Conservation (phyloP, 2,888 invertebrate species). For the Aspidiotus rigidus region DNA sequence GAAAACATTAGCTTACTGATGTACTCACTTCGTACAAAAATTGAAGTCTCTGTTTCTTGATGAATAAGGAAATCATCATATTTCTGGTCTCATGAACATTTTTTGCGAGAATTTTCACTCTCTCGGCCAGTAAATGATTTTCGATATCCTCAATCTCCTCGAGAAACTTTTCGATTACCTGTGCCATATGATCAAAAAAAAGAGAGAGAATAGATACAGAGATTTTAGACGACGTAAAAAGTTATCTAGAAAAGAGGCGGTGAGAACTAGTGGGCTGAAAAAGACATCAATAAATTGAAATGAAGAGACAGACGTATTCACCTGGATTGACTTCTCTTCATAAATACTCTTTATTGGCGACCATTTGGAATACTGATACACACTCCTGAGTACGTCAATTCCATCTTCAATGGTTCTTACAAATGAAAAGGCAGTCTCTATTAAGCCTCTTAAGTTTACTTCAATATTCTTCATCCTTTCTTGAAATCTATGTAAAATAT, state of each 20-base stretch:
- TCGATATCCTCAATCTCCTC: constrained; percentile 13
- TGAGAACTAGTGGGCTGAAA: too few relatives aligned
- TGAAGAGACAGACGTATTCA: background rate
- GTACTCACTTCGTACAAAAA: constrained; percentile 10
- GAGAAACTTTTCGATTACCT: constrained; percentile 12
- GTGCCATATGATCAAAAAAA: background rate
- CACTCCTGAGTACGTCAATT: constrained; percentile 7
- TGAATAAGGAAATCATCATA: constrained; percentile 1
- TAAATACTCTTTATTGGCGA: constrained; percentile 2
- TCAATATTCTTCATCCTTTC: constrained; percentile 15
- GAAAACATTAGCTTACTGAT: background rate
- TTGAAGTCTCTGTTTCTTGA: constrained; percentile 23
- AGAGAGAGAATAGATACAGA: too few relatives aligned
- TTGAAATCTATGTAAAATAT: background rate
- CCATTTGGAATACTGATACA: constrained; percentile 20
- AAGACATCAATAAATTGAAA: too few relatives aligned
- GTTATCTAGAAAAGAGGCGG: too few relatives aligned
- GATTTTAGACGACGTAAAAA: too few relatives aligned
- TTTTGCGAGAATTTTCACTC: background rate
- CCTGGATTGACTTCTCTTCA: background rate
- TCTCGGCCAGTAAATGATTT: background rate
- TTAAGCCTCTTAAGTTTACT: background rate
- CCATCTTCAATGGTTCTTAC: constrained; percentile 18
- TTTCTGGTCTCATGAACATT: background rate
- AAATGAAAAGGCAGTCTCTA: constrained; percentile 6